These are phyloP conservation scores for Thunnus maccoyii DNA, from an alignment of 2,113 vertebrate species.

Conservation along the genomic window DNA sequence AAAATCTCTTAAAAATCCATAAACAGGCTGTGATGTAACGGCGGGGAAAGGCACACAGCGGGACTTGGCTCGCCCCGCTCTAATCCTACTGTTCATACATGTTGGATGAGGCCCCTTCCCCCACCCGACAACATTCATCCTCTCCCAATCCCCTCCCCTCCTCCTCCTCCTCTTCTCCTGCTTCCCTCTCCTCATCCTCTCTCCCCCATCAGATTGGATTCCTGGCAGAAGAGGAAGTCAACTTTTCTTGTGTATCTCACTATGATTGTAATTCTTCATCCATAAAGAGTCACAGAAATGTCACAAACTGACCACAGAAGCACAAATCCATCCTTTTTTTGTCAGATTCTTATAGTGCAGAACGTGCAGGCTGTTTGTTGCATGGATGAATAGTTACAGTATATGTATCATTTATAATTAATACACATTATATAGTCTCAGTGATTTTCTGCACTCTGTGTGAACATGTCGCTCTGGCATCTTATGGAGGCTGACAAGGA, in stretches of 20 bases:
- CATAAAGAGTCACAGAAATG: conserved; percentile 22
- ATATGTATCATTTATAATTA: conserved; percentile 44
- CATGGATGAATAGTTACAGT: conserved; percentile 5
- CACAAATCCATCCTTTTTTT: neutral
- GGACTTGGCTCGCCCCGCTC: conserved; percentile 9
- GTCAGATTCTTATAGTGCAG: neutral
- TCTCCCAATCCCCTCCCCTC: neutral
- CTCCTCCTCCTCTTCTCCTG: neutral
- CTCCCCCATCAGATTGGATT: conserved; percentile 22
- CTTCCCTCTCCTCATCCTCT: neutral
- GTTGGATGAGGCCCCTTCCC: conserved; percentile 48
- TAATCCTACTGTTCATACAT: conserved; percentile 68
- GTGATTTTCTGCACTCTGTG: neutral
- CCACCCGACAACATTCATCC: conserved; percentile 26
- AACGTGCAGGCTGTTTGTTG: neutral
- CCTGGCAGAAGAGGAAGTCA: conserved; percentile 28
- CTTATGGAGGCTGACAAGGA: neutral
- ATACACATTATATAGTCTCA: conserved; percentile 1
- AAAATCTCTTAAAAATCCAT: neutral
- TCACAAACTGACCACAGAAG: conserved; percentile 12
- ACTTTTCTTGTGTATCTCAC: conserved; percentile 28
- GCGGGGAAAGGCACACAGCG: neutral
- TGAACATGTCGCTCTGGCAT: neutral
- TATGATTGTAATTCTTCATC: conserved; percentile 15
- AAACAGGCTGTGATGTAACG: conserved; percentile 53